Evolutionary conservation across 1,140 invertebrate species (phyloP).

Genomic region (Papilio polyxenes): DNA sequence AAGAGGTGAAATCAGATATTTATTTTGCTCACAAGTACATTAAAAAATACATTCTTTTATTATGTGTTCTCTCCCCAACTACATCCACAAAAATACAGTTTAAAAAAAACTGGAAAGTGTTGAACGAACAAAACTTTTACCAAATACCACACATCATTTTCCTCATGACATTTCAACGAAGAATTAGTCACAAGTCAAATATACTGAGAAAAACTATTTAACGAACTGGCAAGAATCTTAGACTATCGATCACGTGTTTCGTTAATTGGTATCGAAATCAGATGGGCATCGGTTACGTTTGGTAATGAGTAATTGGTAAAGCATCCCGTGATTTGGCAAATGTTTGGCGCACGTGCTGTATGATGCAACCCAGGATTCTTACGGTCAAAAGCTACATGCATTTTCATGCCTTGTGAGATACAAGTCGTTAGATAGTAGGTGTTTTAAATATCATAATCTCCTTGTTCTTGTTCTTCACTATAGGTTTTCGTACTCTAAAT

Average conservation of each 20-base stretch:
- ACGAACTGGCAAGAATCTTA: background rate
- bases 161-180: background rate
- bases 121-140: background rate
- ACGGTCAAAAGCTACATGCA: background rate
- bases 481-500: too few relatives aligned
- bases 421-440: background rate
- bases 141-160: background rate
- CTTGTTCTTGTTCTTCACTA: too few relatives aligned
- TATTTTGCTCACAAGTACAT: too few relatives aligned
- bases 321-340: conserved; percentile 38
- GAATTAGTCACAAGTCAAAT: background rate
- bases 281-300: background rate
- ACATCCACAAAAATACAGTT: too few relatives aligned
- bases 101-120: background rate
- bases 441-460: too few relatives aligned
- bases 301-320: conserved; percentile 34
- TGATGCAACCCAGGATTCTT: conserved; percentile 30
- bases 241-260: conserved; percentile 25
- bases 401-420: background rate
- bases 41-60: too few relatives aligned
- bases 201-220: background rate
- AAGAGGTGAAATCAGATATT: too few relatives aligned
- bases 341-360: conserved; percentile 31
- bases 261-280: conserved; percentile 32
- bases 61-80: too few relatives aligned